These are phyloP conservation scores for Halcyon malimbica DNA, from an alignment of 2,113 vertebrate species.

Conservation along the genomic window DNA sequence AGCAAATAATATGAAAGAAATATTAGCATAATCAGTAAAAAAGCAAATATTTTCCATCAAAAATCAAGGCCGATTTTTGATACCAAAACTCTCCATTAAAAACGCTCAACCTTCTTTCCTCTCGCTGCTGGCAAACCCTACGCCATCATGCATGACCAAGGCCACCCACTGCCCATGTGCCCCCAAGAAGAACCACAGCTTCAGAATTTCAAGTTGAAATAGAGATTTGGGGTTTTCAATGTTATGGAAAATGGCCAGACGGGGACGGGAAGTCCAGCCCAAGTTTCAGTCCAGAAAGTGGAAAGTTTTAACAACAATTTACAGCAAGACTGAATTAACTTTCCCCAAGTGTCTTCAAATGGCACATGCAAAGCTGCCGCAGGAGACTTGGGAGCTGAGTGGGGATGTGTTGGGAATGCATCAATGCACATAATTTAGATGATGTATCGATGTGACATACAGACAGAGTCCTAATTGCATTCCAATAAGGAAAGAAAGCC, in stretches of 20 bases:
- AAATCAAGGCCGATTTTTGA: background rate
- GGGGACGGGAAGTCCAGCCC: background rate
- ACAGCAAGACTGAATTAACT: background rate
- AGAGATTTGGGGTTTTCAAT: background rate
- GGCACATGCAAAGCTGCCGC: rapidly evolving
- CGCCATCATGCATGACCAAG: rapidly evolving
- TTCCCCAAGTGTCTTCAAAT: background rate
- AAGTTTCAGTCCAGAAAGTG: background rate
- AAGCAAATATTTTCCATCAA: background rate
- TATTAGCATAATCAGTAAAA: background rate
- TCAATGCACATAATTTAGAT: background rate
- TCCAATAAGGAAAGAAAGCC: background rate
- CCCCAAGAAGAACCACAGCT: background rate
- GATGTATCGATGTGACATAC: background rate
- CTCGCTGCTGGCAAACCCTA: background rate
- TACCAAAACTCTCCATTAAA: background rate
- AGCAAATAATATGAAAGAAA: background rate
- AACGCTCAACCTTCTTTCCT: background rate
- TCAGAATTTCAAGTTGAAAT: background rate
- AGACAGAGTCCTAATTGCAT: background rate
- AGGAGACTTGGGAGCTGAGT: background rate
- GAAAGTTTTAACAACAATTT: background rate
- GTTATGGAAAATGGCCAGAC: background rate
- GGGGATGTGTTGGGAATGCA: background rate
- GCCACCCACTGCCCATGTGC: rapidly evolving